Evolutionary conservation across 2,888 invertebrate species (phyloP), one percentile per base, ranked within the genome.

Genomic region (Acrobasis repandana): DNA sequence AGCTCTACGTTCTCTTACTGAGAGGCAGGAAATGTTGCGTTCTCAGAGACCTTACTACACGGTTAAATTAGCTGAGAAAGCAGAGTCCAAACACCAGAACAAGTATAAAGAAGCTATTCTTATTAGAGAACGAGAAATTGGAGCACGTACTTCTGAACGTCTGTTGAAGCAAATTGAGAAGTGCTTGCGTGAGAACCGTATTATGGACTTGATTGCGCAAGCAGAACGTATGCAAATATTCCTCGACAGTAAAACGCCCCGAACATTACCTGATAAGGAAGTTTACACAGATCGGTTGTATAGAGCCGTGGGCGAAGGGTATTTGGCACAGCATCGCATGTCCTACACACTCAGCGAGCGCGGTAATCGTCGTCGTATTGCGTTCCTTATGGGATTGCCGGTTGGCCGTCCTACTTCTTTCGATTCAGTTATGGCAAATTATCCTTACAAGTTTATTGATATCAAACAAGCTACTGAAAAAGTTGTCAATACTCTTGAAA

Each of bases 161-260:
- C 70, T 87, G 57, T 64, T 91, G 46, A 86, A 71, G 71, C 77
- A 84, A 63, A 76, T 90, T 20, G 89, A 90, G 56, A 84, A 81
- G 68, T 82, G 86, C 63, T 75, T 88, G 71, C 80, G 85, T 0
- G 78, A 77, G 11, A 81, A 76, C 48, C 82, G 85, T 15, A 68
- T 91, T 15, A 88, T 85, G 86, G 87, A 90, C 65, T 62, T 91
- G 56, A 89, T 91, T 33, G 73, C 84, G 0, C 85, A 86, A 69
- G 90, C 90, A 9, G 89, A 91, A 67, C 82, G 88, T n/a, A 88
- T 91, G 86, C 92, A 92, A 69, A 64, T 83, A 67, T 92, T 90
- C 69, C 80, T 92, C 9, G 90, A 92, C 63, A 72, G 58, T 16
- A 90, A 88, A 65, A 90, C 88, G 33, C 86, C 86, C 9, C 79